phyloP scores from a whole-genome alignment of 2,113 vertebrate genomes.

The Mirounga angustirostris region DNA sequence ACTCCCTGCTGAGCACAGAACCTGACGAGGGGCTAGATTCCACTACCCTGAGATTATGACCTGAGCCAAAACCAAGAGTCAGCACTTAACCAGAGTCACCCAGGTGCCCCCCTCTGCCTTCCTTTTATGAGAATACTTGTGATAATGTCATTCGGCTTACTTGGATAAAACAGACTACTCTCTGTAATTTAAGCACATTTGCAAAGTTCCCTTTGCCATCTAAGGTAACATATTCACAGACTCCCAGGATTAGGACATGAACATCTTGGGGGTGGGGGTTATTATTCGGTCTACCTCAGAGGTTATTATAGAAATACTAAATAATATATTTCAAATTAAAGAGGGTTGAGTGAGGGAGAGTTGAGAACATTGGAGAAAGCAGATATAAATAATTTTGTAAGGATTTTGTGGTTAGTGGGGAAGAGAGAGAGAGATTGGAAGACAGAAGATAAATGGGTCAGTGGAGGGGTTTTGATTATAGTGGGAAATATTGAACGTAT shows the following conservation, averaged over 20 bases:
- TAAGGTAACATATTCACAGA: not conserved
- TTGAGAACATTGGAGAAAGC: not conserved
- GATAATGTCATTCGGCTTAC: not conserved
- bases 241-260: not conserved
- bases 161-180: not conserved
- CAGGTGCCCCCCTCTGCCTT: not conserved
- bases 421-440: not conserved
- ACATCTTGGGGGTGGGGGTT: not conserved
- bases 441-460: not conserved
- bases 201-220: not conserved
- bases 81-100: not conserved
- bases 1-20: not conserved
- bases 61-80: not conserved
- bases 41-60: not conserved
- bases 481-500: not conserved
- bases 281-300: not conserved
- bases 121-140: not conserved
- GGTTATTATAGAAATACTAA: not conserved
- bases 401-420: not conserved
- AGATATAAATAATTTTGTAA: not conserved
- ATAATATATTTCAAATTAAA: not conserved
- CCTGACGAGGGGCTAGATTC: not conserved
- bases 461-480: not conserved
- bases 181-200: not conserved
- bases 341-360: not conserved